Percentiles rank a stretch among this genome's conserved stretches.
Conservation (phyloP, 1,140 invertebrate genomes). For the Drosophila nebulosa region DNA sequence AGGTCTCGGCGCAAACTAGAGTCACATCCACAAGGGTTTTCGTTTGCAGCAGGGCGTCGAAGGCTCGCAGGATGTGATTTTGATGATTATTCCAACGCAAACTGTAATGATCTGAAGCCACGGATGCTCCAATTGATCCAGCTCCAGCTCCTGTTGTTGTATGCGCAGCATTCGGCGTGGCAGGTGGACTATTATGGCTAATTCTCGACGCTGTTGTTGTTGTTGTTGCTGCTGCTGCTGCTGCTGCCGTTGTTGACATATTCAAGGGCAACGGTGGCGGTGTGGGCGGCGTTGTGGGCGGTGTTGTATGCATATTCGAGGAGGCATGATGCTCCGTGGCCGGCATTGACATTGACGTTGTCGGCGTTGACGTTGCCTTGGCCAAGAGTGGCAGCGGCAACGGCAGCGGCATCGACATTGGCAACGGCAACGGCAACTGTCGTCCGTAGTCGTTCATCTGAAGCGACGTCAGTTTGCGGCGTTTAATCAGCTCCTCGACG, state of each 20-base stretch:
- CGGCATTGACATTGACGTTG: slow-evolving; percentile 24
- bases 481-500: slow-evolving; percentile 70
- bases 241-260: slow-evolving; percentile 39
- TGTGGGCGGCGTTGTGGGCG: slow-evolving; percentile 72
- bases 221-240: slow-evolving; percentile 8
- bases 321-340: slow-evolving; percentile 11
- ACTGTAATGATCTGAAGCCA: slow-evolving; percentile 90
- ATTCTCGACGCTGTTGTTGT: slow-evolving; percentile 1
- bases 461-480: slow-evolving; percentile 69
- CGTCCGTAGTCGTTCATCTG: slow-evolving; percentile 67
- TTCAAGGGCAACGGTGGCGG: slow-evolving; percentile 65
- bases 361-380: slow-evolving; percentile 30
- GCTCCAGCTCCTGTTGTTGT: background rate
- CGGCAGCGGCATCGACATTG: slow-evolving; percentile 20
- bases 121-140: no score
- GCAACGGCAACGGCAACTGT: slow-evolving; percentile 55
- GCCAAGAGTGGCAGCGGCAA: slow-evolving; percentile 43
- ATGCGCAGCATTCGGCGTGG: slow-evolving; percentile 51
- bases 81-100: slow-evolving; percentile 96
- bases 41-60: slow-evolving; percentile 91
- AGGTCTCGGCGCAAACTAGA: slow-evolving; percentile 91
- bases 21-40: slow-evolving; percentile 94
- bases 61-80: slow-evolving; percentile 90
- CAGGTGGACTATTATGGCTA: slow-evolving; percentile 55
- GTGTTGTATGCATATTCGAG: slow-evolving; percentile 58